Conservation (phyloP, 2,113 vertebrate genomes). For the Heliornis fulica region DNA sequence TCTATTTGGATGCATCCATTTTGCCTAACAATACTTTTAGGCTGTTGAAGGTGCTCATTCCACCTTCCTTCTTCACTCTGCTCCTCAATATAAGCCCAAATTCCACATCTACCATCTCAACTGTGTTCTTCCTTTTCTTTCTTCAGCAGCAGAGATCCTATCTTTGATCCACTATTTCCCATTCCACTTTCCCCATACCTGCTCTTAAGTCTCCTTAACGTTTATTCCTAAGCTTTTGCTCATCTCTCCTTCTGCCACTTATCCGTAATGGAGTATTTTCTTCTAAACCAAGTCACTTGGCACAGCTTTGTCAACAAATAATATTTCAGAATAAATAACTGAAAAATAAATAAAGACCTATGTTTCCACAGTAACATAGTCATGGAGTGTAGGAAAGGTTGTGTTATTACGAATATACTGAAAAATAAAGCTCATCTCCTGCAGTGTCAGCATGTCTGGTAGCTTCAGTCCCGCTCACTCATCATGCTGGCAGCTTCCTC, state of each 20-base stretch:
- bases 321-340: not conserved
- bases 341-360: not conserved
- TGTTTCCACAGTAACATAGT: not conserved
- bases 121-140: not conserved
- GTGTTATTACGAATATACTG: not conserved
- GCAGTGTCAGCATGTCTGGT: not conserved
- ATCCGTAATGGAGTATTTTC: not conserved
- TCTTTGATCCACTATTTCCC: not conserved
- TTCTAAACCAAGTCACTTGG: not conserved
- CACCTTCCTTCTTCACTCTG: not conserved
- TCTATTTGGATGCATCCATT: not conserved
- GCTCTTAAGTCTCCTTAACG: not conserved
- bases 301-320: not conserved
- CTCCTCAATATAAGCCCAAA: not conserved
- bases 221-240: not conserved
- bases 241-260: not conserved
- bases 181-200: not conserved
- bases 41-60: not conserved
- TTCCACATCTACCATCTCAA: not conserved
- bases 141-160: not conserved
- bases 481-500: not conserved
- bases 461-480: not conserved
- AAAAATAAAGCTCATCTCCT: not conserved
- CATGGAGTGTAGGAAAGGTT: not conserved
- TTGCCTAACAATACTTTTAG: not conserved